These are phyloP conservation scores for Thripadectes ignobilis DNA, from an alignment of 2,797 vertebrate species.

Conservation along the genomic window DNA sequence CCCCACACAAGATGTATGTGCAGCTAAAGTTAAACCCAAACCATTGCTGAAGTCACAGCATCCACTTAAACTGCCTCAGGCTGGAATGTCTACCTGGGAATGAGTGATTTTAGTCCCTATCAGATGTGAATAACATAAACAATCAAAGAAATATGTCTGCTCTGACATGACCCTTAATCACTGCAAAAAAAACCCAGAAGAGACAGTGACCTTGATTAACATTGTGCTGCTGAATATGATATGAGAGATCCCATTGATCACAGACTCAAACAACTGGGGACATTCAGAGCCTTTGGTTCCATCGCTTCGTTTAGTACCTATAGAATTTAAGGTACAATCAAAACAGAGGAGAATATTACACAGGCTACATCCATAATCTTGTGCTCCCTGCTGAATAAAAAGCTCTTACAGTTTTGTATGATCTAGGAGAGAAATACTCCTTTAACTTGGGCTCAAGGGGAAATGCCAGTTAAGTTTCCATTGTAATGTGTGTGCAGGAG, in stretches of 20 bases:
- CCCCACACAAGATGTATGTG: background rate
- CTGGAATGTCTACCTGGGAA: background rate
- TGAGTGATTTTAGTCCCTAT: background rate
- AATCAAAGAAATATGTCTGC: constrained; percentile 51
- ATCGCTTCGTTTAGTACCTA: background rate
- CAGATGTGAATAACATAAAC: constrained; percentile 29
- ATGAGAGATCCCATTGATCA: background rate
- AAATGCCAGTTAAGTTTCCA: background rate
- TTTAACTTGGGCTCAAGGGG: background rate
- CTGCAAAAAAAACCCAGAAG: background rate
- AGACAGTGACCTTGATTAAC: constrained; percentile 52
- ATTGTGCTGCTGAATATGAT: constrained; percentile 47
- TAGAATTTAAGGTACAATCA: background rate
- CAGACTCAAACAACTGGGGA: background rate
- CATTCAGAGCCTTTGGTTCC: background rate
- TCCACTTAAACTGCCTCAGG: background rate
- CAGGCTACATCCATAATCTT: background rate
- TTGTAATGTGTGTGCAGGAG: background rate
- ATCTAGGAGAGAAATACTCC: background rate
- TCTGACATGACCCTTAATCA: constrained; percentile 37
- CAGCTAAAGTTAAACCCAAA: background rate
- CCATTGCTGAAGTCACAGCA: background rate
- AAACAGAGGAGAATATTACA: background rate
- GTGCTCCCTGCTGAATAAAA: background rate
- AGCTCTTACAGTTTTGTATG: background rate